A percentile compares a stretch with the other conserved stretches of the same genome.
phyloP scores from a whole-genome alignment of 1,140 invertebrate genomes.

The Drosophila lacertosa region DNA sequence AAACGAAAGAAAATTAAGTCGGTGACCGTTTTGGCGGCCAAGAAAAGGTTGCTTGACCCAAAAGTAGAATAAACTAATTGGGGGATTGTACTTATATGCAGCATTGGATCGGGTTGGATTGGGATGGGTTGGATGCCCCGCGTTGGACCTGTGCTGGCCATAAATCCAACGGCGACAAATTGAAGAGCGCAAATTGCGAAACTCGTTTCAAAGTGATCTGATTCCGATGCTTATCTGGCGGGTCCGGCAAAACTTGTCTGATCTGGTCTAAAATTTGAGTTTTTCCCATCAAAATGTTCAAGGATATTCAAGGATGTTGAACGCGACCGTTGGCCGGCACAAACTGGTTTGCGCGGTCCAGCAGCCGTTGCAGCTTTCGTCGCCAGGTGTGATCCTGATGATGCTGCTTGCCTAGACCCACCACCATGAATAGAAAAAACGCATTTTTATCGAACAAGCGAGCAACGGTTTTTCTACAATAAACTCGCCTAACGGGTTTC shows the following conservation, averaged over 20 bases:
- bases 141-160: slow-evolving; percentile 31
- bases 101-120: slow-evolving; percentile 4
- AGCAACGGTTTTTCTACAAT: slow-evolving; percentile 72
- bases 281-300: slow-evolving; percentile 82
- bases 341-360: slow-evolving; percentile 72
- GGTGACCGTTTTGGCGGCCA: slow-evolving; percentile 24
- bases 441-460: slow-evolving; percentile 66
- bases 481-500: slow-evolving; percentile 81
- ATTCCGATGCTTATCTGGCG: slow-evolving; percentile 25
- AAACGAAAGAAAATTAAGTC: slow-evolving; percentile 31
- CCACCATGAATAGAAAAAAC: slow-evolving; percentile 64
- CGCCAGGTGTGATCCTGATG: slow-evolving; percentile 65
- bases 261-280: slow-evolving; percentile 50
- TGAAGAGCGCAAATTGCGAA: slow-evolving; percentile 13
- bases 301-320: slow-evolving; percentile 62
- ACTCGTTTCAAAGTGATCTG: slow-evolving; percentile 20
- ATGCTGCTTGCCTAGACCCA: slow-evolving; percentile 51
- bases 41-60: slow-evolving; percentile 64
- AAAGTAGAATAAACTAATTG: slow-evolving; percentile 32
- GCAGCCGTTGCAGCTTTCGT: slow-evolving; percentile 65
- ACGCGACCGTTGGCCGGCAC: slow-evolving; percentile 28
- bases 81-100: not conserved
- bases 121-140: slow-evolving; percentile 19
- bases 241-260: slow-evolving; percentile 7
- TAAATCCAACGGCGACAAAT: slow-evolving; percentile 44